Percentiles rank a stretch among this genome's conserved stretches.
Conservation (phyloP, 2,888 invertebrate genomes). For the Lingula anatina region DNA sequence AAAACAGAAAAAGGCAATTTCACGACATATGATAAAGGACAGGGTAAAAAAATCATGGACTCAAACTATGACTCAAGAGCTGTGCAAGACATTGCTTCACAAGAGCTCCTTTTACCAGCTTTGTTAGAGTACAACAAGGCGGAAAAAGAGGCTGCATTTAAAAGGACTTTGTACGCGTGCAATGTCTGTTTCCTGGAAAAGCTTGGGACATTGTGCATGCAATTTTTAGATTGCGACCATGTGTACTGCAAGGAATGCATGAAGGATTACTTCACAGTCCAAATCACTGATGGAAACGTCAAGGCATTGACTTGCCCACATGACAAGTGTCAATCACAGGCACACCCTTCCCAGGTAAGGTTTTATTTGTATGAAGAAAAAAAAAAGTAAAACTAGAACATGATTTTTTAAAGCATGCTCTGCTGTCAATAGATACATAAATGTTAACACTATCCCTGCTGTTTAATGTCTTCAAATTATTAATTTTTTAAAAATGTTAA, state of each 20-base stretch:
- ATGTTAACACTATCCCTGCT: no score
- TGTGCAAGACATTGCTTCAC: conserved; percentile 36
- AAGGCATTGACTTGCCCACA: conserved; percentile 55
- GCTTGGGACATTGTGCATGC: conserved; percentile 55
- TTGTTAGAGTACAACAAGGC: conserved; percentile 42
- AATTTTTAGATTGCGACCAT: conserved; percentile 59
- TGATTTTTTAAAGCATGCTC: no score
- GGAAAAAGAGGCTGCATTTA: conserved; percentile 37
- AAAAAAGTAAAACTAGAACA: no score
- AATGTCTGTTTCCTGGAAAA: conserved; percentile 58
- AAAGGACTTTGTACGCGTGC: conserved; percentile 46
- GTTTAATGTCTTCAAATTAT: no score
- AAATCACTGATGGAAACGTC: conserved; percentile 58
- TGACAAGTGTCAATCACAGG: conserved; percentile 58
- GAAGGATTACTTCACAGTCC: conserved; percentile 56
- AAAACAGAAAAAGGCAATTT: no score
- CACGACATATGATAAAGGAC: no score
- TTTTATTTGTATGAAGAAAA: no score
- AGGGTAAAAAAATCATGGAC: no score
- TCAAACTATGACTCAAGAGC: conserved; percentile 29
- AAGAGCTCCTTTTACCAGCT: conserved; percentile 24
- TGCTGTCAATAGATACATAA: no score
- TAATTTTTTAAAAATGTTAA: no score
- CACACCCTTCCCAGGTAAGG: conserved; percentile 57
- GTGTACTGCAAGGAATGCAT: conserved; percentile 61